Percentiles rank a stretch among this genome's conserved stretches.
Evolutionary conservation across 2,113 vertebrate species (phyloP).

Genomic region (Ceyx margarethae): DNA sequence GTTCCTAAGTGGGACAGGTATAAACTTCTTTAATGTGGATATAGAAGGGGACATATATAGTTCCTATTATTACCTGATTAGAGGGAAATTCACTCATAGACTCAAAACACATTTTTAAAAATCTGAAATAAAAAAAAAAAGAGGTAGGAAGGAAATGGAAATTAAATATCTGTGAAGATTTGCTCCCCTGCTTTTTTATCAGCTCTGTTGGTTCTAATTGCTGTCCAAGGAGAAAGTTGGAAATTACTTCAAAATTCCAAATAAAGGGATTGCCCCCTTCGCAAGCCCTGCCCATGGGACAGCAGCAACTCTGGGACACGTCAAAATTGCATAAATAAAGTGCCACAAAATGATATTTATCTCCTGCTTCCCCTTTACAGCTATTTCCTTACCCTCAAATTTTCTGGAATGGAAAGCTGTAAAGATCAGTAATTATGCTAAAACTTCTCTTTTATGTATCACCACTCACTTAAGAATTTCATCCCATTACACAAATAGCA

Average conservation of each 20-base stretch:
- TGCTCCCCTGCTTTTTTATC: background rate
- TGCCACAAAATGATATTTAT: background rate
- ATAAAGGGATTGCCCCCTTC: background rate
- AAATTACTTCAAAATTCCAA: background rate
- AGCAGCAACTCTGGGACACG: rapidly evolving
- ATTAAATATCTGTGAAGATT: background rate
- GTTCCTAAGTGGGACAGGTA: background rate
- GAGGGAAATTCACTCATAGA: background rate
- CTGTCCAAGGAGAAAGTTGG: background rate
- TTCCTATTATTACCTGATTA: background rate
- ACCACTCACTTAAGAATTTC: background rate
- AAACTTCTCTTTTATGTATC: constrained; percentile 20
- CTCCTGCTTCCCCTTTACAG: background rate
- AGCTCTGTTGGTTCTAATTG: background rate
- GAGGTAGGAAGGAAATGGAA: background rate
- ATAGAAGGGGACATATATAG: background rate
- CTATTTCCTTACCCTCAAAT: background rate
- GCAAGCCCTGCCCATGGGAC: background rate
- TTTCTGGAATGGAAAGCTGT: background rate
- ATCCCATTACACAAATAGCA: background rate
- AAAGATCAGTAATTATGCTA: background rate
- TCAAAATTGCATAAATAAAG: background rate
- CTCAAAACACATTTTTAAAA: background rate
- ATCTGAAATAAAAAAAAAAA: background rate
- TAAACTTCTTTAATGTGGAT: constrained; percentile 4